Percentiles rank a stretch among this genome's conserved stretches.
These are phyloP conservation scores for Eudasyphora cyanicolor DNA, from an alignment of 2,888 invertebrate species.

Conservation along the genomic window DNA sequence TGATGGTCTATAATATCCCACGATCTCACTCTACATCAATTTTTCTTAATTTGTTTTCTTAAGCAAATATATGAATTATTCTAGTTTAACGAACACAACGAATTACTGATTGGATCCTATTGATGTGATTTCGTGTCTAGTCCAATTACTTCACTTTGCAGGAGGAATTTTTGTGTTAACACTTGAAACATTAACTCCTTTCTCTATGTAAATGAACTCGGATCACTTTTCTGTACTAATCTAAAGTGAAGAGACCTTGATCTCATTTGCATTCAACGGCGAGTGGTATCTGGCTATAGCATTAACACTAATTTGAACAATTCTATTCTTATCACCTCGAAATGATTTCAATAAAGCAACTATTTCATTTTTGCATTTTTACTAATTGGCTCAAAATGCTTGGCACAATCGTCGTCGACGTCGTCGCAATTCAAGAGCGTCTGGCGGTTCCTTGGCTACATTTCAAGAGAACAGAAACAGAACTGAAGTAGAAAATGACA, in stretches of 20 bases:
- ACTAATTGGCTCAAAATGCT: conserved; percentile 47
- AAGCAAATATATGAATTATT: too few species aligned
- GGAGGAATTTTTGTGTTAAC: too few species aligned
- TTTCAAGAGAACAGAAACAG: conserved; percentile 10
- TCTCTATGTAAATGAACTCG: too few species aligned
- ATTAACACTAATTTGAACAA: conserved; percentile 5
- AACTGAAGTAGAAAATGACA: not conserved
- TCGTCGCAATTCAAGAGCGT: not conserved
- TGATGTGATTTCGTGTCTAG: too few species aligned
- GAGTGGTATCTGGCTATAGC: not conserved
- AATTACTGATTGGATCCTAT: too few species aligned
- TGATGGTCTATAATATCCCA: too few species aligned
- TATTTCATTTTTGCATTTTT: conserved; percentile 58
- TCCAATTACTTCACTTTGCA: too few species aligned
- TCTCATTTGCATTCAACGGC: conserved; percentile 6
- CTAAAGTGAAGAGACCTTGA: conserved; percentile 1
- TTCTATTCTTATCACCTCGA: not conserved
- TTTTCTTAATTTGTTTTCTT: too few species aligned
- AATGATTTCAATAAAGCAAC: conserved; percentile 39
- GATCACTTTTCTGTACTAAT: too few species aligned
- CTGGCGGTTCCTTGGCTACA: conserved; percentile 20
- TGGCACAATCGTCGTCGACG: conserved; percentile 26
- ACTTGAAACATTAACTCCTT: too few species aligned
- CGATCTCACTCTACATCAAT: too few species aligned
- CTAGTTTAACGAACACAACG: too few species aligned